These are phyloP conservation scores for Falco biarmicus DNA, from an alignment of 2,797 vertebrate species.

Conservation along the genomic window DNA sequence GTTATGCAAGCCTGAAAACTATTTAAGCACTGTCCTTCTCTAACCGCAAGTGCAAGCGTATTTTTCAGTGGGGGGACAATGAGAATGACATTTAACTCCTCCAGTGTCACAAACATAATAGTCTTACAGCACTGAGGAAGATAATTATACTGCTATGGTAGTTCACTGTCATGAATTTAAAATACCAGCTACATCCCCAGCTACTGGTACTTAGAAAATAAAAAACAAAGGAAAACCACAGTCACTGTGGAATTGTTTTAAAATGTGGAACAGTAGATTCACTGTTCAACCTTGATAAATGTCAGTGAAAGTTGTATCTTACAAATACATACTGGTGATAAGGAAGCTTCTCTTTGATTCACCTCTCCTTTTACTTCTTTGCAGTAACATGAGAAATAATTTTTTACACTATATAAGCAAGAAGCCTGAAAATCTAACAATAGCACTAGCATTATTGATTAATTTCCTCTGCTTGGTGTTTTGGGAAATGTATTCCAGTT, in stretches of 20 bases:
- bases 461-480: not conserved
- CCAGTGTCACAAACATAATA: not conserved
- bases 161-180: not conserved
- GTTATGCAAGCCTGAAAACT: not conserved
- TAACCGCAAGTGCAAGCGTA: not conserved
- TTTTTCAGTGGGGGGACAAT: slow-evolving; percentile 25
- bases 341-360: not conserved
- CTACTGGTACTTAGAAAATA: not conserved
- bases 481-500: not conserved
- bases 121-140: not conserved
- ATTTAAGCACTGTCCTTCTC: not conserved
- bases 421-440: not conserved
- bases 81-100: slow-evolving; percentile 19
- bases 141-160: not conserved
- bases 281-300: not conserved
- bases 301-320: not conserved
- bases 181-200: not conserved
- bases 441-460: not conserved
- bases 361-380: not conserved
- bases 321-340: not conserved
- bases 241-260: not conserved
- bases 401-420: no score
- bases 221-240: not conserved
- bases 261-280: not conserved
- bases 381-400: not conserved